Evolutionary conservation across 2,113 vertebrate species (phyloP), one percentile per base, ranked within the genome.

Genomic region (Gobio gobio): DNA sequence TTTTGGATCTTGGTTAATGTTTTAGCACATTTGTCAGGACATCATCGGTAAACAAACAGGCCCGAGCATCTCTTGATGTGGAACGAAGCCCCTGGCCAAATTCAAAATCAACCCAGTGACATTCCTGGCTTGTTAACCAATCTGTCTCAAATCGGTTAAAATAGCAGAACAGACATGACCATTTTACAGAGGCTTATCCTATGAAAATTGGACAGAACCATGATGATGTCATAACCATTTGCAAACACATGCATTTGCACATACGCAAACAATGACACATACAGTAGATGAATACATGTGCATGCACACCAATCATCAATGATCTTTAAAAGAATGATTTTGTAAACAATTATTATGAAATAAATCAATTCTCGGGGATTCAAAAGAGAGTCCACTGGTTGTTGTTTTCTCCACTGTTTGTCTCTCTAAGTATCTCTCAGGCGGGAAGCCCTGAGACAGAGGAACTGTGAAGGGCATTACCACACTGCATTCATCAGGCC

Each of bases 401-500:
- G 58, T 45, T 45, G 59, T 84, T 77, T 29, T 70, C 63, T 79
- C 56, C 59, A 72, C 58, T 64, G 82, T 86, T 83, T 83, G 73
- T 58, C 78, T 76, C 33, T 81, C 56, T 5, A 14, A 78, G 74
- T 73, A 16, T 58, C 56, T 79, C 76, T 81, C 59, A 51, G 84
- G 59, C 83, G 24, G 24, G n/a, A 58, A 56, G 29, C 76, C 79
- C 8, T 12, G 16, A 84, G 85, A 85, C 83, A n/a, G 78, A 64
- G 78, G 72, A 68, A 87, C 85, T 86, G 75, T 59, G 79, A 83
- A 86, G 85, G 73, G 59, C 72, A 82, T 59, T 40, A 74, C 63
- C 82, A 85, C 88, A 89, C 88, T 82, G 88, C 88, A 89, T 89
- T 89, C 83, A 89, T 89, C 85, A 89, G 85, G 29, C 64, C 73